A percentile compares a stretch with the other conserved stretches of the same genome.
Evolutionary conservation across 2,113 vertebrate genomes (phyloP).

Genomic region (Hippopotamus amphibius): DNA sequence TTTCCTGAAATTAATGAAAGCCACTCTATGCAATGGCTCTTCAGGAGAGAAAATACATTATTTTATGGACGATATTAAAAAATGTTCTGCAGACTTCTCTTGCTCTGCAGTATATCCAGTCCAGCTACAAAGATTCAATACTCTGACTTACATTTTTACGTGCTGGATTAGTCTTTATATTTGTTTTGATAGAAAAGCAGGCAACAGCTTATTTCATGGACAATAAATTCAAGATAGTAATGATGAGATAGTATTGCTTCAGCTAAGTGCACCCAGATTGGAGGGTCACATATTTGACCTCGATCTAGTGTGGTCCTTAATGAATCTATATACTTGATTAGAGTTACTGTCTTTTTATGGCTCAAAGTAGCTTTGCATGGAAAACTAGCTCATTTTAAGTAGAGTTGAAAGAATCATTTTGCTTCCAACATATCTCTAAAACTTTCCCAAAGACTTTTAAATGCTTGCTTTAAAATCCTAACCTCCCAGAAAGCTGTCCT

Average conservation of each 20-base stretch:
- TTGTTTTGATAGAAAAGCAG: slow-evolving; percentile 89
- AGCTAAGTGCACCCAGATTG: slow-evolving; percentile 87
- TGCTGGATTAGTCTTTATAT: slow-evolving; percentile 88
- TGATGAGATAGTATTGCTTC: slow-evolving; percentile 85
- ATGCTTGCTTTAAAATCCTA: slow-evolving; percentile 8
- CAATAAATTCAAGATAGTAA: slow-evolving; percentile 90
- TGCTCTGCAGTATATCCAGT: slow-evolving; percentile 57
- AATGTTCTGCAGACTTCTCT: slow-evolving; percentile 56
- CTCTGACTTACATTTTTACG: slow-evolving; percentile 84
- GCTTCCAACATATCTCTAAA: slow-evolving; percentile 64
- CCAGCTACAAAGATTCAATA: slow-evolving; percentile 78
- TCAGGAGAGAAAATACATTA: slow-evolving; percentile 58
- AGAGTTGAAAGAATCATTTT: slow-evolving; percentile 67
- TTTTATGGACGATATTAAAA: slow-evolving; percentile 67
- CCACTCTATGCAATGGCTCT: neutral
- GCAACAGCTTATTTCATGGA: slow-evolving; percentile 89
- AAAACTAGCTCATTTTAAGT: slow-evolving; percentile 79
- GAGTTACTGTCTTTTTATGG: slow-evolving; percentile 86
- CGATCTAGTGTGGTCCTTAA: slow-evolving; percentile 84
- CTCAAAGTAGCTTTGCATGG: slow-evolving; percentile 83
- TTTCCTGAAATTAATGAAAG: slow-evolving; percentile 73
- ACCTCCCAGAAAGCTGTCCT: neutral
- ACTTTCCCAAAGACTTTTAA: slow-evolving; percentile 68
- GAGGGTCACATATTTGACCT: slow-evolving; percentile 87
- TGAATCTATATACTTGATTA: slow-evolving; percentile 88